Conservation (phyloP, 2,797 vertebrate genomes). For the Sylvilagus floridanus region DNA sequence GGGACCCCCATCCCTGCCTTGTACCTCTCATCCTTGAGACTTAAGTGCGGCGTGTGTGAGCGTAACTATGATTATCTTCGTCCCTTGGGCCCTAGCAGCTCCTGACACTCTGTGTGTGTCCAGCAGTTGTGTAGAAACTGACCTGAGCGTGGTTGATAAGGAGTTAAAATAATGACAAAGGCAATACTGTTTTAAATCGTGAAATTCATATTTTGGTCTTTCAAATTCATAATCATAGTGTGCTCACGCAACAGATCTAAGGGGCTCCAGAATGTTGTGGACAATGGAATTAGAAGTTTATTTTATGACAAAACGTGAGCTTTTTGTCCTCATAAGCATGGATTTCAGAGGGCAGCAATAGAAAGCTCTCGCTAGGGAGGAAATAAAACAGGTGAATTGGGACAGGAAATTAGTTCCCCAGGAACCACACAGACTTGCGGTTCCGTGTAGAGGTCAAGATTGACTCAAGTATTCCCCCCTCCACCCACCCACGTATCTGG, state of each 20-base stretch:
- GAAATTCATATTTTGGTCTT: background rate
- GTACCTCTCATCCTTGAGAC: background rate
- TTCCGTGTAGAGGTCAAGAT: background rate
- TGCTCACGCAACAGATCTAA: no score
- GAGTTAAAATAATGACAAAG: background rate
- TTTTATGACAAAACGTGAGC: no score
- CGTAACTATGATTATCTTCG: no score
- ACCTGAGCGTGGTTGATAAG: background rate
- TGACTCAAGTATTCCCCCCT: background rate
- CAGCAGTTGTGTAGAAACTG: background rate
- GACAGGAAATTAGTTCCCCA: background rate
- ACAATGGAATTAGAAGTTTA: no score
- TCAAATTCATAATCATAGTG: no score
- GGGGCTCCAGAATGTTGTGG: no score
- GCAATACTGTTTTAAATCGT: background rate
- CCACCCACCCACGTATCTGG: no score
- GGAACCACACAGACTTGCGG: background rate
- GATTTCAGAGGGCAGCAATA: background rate
- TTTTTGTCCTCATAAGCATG: no score
- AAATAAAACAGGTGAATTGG: background rate
- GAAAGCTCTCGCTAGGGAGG: background rate
- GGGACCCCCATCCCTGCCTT: background rate
- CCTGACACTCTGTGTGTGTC: background rate
- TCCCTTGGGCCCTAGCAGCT: background rate
- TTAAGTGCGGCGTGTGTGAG: accelerated